Evolutionary conservation across 2,888 invertebrate genomes (phyloP), one percentile per base, ranked within the genome.

Genomic region (Cryptus armator): DNA sequence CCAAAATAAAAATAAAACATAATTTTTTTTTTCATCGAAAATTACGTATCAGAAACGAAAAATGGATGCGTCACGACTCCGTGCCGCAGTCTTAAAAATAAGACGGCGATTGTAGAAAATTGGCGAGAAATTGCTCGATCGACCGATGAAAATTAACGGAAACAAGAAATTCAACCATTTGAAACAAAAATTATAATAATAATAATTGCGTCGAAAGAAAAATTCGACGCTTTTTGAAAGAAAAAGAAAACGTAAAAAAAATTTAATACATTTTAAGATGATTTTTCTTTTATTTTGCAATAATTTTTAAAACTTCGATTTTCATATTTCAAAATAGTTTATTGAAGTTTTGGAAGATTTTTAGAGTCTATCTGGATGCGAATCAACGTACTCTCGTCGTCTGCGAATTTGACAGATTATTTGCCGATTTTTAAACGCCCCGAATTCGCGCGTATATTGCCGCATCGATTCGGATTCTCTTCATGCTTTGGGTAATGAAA

Each of bases 401-500:
- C 37, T 37, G 7, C 37, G 37, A 37, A 37, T 37, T 37, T 37
- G n/a, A 5, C 37, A 37, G 37, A 7, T 37, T 37, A 37, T 37
- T 37, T 37, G 37, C 37, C 5, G 37, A 37, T 37, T 9, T 37
- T 37, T 7, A 37, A 37, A 5, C 37, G 37, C 37, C 1, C 37
- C 59, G n/a, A 59, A 14, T 14, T 29, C 5, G 14, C 19, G 37
- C 16, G 7, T 43, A 32, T 43, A 43, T 37, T 37, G 4, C 43
- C 37, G n/a, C 16, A 14, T 1, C 62, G 9, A 24, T 24, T 62
- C 46, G 62, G 24, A 48, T 75, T 62, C 6, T 10, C 16, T 37
- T 29, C 81, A 84, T 84, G 81, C 84, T 68, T 81, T 2, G 16
- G 59, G 48, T 24, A 16, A 82, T 37, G 37, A 66, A 53, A 59